Evolutionary conservation across 2,888 invertebrate species (phyloP), one percentile per base, ranked within the genome.

Genomic region (Meiosimyza platycephala): DNA sequence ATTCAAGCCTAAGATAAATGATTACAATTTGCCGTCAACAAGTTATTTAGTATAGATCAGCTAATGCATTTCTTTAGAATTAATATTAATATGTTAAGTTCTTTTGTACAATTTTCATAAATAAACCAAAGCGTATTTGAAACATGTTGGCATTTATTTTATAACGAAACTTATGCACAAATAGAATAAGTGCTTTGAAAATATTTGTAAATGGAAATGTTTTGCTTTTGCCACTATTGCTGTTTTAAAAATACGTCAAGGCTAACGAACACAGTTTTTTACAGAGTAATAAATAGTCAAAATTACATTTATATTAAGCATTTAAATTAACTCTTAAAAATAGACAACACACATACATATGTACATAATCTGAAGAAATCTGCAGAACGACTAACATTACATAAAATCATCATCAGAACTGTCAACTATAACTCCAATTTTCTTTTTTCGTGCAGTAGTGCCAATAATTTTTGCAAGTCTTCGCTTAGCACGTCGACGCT

Each of bases 1-100:
- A 22, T 86, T 86, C 71, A 85, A 84, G 70, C 86, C 86, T 7
- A 79, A 80, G 15, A 78, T 81, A 68, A 81, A 81, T 76, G 85
- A 85, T 71, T 85, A 84, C 64, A 83, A 83, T 72, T 79, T 82
- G 71, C 84, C 85, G 28, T 83, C 81, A 54, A 76, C 79, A 40
- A 85, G 85, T 73, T 85, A 85, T 75, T 83, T 86, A 80, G 85
- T 85, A 73, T 86, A 82, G 55, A 16, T 28, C 40, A 40, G 9
- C 40, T 40, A 40, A 40, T 40, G 40, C 40, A 40, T 40, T 3
- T 33, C 18, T 40, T 40, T 40, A 40, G 40, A 40, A 40, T 40
- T 40, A 40, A 54, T 69, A 33, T 15, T 50, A 22, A 22, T 62
- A 48, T 28, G 11, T 13, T 22, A 28, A 62, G 51, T 51, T 59